Base-by-base conservation (phyloP, 1,140 invertebrate genomes). In the Drosophila quadrilineata region DNA sequence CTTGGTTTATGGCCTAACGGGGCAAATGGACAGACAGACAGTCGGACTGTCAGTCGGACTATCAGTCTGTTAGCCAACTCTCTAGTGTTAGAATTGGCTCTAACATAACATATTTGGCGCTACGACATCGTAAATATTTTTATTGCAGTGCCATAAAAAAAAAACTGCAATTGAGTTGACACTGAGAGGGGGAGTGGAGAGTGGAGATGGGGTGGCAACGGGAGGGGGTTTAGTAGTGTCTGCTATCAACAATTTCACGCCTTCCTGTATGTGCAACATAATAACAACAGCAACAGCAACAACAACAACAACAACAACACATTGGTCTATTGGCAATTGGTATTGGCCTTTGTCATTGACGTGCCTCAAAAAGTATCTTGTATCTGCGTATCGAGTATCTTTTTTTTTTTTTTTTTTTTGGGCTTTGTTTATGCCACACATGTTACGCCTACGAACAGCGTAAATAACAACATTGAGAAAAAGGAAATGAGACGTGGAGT, bases 381-480 rank as follows among this genome's bases (percentile, higher is more conserved):
- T 60, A 50, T 60, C 46, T 60, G 38, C 22, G 56, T 58, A 58
- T 50, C 31, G 35, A 8, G 52, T 40, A 22, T 54, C 41, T 48
- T 26, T 28, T 46, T 17, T 60, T 9, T 49, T 14, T 49, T n/a
- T n/a, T n/a, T n/a, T 43, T 29, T 57, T 50, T 45, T 49, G 54
- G 53, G 31, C 48, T 53, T 67, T 67, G 64, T 67, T 67, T 67
- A 63, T 68, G 65, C 65, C 59, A 68, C 65, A 68, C 65, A 68
- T 68, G 65, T 63, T 68, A 68, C 65, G 65, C 65, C 65, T 68
- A 68, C 65, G 65, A 63, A 68, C 49, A 63, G n/a, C n/a, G n/a
- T n/a, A n/a, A n/a, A n/a, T n/a, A n/a, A n/a, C n/a, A n/a, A n/a
- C n/a, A n/a, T n/a, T n/a, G n/a, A n/a, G n/a, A n/a, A n/a, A n/a